Evolutionary conservation across 2,113 vertebrate genomes (phyloP), one percentile per base, ranked within the genome.

Genomic region (Chaenocephalus aceratus): DNA sequence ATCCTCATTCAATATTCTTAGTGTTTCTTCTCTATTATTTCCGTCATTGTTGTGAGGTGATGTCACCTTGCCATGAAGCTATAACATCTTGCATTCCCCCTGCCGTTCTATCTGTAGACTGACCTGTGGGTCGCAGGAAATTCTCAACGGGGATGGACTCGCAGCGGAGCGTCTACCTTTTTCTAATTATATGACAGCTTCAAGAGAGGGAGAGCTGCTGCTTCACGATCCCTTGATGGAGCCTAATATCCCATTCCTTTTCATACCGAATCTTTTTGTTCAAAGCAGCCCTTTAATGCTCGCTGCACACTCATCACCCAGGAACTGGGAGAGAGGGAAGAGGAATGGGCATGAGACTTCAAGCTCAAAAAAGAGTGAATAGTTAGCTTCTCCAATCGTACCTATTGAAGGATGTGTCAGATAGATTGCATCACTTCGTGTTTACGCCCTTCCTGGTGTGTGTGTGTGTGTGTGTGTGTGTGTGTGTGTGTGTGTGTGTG

Each of bases 151-250:
- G 75, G 79, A 76, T n/a, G 82, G 86, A 82, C 85, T 86, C 21
- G 15, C 84, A 62, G 79, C 53, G 16, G 56, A 73, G 66, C 26
- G 46, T 84, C 89, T 84, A 87, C 87, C 84, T 92, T 91, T 86
- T 92, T 89, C 91, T 93, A 93, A 93, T 94, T 92, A 92, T 82
- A 76, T 89, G 86, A 92, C 89, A 83, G 89, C 91, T 93, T 89
- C 82, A 88, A 87, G 90, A 79, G 83, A 88, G 79, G 84, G 75
- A 76, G 81, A 80, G 56, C 85, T 74, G 80, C 44, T 1, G 78
- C 73, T 45, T 54, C 76, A 36, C 56, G 2, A 82, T 83, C 80
- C 79, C 85, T 67, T 86, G 86, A 86, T 79, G 80, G 81, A 56
- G 76, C 87, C 90, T 93, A 80, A 93, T 94, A 91, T 92, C 75